These are phyloP conservation scores for Idris sp. DNA, from an alignment of 1,140 invertebrate genomes.

Conservation along the genomic window DNA sequence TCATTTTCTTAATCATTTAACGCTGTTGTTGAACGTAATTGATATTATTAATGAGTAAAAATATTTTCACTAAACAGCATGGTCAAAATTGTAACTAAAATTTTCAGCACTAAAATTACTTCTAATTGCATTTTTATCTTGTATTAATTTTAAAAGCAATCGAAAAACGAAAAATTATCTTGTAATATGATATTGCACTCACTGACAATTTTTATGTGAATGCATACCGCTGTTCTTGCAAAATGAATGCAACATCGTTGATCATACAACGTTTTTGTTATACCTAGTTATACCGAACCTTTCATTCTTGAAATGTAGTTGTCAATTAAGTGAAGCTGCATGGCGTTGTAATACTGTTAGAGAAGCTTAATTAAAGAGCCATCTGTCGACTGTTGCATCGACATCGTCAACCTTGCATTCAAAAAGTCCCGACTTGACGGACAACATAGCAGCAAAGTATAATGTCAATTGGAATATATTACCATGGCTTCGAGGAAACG, in stretches of 20 bases:
- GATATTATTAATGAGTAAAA: no score
- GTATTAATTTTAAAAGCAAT: no score
- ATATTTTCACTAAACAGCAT: no score
- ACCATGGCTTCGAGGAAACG: conserved; percentile 34
- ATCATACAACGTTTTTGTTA: conserved; percentile 42
- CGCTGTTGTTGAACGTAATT: no score
- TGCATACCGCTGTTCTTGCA: conserved; percentile 9
- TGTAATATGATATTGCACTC: no score
- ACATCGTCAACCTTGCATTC: conserved; percentile 51
- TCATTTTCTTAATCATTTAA: no score
- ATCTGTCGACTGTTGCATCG: conserved; percentile 50
- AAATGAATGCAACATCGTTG: conserved; percentile 22
- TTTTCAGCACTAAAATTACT: no score
- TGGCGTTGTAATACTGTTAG: conserved; percentile 32
- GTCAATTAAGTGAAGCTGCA: conserved; percentile 45
- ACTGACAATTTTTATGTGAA: no score
- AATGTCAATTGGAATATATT: conserved; percentile 65
- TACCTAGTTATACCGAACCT: conserved; percentile 28
- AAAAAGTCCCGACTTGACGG: conserved; percentile 41
- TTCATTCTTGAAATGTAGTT: conserved; percentile 53
- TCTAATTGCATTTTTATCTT: no score
- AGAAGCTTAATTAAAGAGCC: conserved; percentile 56
- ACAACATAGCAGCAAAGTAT: conserved; percentile 48
- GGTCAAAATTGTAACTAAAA: no score
- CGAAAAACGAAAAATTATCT: no score